Conservation (phyloP, 2,113 vertebrate genomes). For the Emydura subglobosa region DNA sequence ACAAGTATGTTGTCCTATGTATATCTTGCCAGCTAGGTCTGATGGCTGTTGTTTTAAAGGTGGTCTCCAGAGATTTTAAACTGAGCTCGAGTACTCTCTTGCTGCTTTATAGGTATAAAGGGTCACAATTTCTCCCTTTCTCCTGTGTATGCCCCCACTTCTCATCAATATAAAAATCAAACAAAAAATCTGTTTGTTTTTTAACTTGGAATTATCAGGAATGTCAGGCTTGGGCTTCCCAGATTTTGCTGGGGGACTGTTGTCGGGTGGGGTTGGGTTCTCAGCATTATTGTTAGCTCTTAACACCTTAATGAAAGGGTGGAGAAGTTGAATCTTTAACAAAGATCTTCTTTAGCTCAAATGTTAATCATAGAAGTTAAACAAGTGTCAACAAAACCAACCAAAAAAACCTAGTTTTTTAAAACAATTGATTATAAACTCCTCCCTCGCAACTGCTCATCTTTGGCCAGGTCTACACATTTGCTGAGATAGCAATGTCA, state of each 20-base stretch:
- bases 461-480: slow-evolving; percentile 46
- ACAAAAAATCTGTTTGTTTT: slow-evolving; percentile 59
- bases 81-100: background rate
- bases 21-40: background rate
- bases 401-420: slow-evolving; percentile 9
- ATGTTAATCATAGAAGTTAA: slow-evolving; percentile 77
- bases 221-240: slow-evolving; percentile 44
- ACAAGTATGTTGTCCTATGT: background rate
- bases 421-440: slow-evolving; percentile 33
- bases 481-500: background rate
- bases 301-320: slow-evolving; percentile 77
- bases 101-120: background rate
- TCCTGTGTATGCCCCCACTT: slow-evolving; percentile 58
- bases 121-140: slow-evolving; percentile 57
- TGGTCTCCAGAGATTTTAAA: background rate
- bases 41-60: background rate
- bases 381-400: slow-evolving; percentile 74
- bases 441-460: slow-evolving; percentile 68
- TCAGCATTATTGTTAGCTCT: slow-evolving; percentile 70
- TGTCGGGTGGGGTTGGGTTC: slow-evolving; percentile 22
- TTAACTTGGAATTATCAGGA: slow-evolving; percentile 23
- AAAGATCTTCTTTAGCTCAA: slow-evolving; percentile 74
- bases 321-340: slow-evolving; percentile 71
- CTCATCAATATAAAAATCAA: slow-evolving; percentile 60
- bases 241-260: background rate